A percentile compares a stretch with the other conserved stretches of the same genome.
These are phyloP conservation scores for Antigone vipio DNA, from an alignment of 2,113 vertebrate genomes.

Conservation along the genomic window DNA sequence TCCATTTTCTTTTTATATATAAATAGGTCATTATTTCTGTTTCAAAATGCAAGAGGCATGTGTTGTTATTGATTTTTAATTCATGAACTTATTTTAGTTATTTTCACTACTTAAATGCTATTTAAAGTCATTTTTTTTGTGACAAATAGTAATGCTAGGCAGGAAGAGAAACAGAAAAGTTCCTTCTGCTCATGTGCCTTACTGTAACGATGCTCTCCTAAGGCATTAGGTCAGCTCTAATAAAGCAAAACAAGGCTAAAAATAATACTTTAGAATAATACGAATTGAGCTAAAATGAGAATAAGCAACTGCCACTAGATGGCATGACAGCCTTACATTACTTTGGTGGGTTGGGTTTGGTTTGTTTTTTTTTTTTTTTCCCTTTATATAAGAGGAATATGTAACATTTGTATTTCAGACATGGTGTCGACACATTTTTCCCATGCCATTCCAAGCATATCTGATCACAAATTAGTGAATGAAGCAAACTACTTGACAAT, in stretches of 20 bases:
- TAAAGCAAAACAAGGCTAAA: conserved; percentile 37
- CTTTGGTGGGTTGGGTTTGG: background rate
- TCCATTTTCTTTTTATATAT: background rate
- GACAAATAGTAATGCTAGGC: background rate
- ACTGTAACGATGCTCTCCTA: conserved; percentile 20
- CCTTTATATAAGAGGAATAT: conserved; percentile 24
- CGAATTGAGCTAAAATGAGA: background rate
- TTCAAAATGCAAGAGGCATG: background rate
- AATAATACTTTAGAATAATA: conserved; percentile 22
- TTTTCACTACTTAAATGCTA: background rate
- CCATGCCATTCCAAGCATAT: background rate
- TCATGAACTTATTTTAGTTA: background rate
- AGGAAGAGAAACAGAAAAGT: background rate
- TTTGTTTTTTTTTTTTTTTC: background rate
- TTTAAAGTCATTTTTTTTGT: background rate
- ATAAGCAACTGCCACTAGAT: conserved; percentile 65
- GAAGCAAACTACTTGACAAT: background rate
- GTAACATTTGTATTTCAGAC: conserved; percentile 38
- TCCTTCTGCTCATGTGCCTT: background rate
- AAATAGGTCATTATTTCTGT: background rate
- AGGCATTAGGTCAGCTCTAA: conserved; percentile 42
- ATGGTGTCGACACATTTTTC: background rate
- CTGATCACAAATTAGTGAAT: background rate
- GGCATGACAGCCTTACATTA: conserved; percentile 51
- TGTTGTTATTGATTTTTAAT: background rate